These are phyloP conservation scores for Magallana gigas DNA, from an alignment of 1,140 invertebrate genomes.

Conservation along the genomic window DNA sequence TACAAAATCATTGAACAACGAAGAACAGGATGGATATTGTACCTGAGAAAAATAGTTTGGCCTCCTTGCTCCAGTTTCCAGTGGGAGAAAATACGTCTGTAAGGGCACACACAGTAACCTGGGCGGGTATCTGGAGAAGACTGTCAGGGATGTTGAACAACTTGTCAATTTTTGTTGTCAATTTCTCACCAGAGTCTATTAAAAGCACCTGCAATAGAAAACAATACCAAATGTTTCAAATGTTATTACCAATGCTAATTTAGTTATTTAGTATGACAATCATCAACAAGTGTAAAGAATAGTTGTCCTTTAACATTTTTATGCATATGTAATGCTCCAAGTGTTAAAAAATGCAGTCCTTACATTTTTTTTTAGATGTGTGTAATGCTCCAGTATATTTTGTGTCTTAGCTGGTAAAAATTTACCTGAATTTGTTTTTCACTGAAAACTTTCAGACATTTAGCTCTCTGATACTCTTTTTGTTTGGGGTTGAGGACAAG, in stretches of 20 bases:
- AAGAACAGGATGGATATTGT: not conserved
- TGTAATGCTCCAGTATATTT: no score
- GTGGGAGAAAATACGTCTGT: slow-evolving; percentile 51
- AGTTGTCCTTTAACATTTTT: no score
- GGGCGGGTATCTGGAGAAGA: slow-evolving; percentile 53
- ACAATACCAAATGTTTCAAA: no score
- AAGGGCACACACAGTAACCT: slow-evolving; percentile 58
- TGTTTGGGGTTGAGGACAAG: not conserved
- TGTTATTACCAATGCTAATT: no score
- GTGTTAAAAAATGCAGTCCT: no score
- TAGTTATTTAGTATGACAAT: no score
- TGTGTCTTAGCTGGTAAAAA: no score
- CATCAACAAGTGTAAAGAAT: no score
- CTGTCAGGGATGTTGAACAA: slow-evolving; percentile 50
- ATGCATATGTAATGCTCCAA: no score
- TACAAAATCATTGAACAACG: no score
- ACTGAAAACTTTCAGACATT: not conserved
- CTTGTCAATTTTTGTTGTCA: slow-evolving; percentile 38
- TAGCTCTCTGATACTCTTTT: not conserved
- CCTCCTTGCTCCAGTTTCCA: slow-evolving; percentile 4
- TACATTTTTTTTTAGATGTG: no score
- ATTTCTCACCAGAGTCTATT: slow-evolving; percentile 55
- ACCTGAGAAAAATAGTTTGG: slow-evolving; percentile 26
- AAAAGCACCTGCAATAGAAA: slow-evolving; percentile 54
- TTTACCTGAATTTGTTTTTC: slow-evolving; percentile 3